Base-by-base conservation (phyloP, 2,888 invertebrate species). In the Epinotia bilunana region DNA sequence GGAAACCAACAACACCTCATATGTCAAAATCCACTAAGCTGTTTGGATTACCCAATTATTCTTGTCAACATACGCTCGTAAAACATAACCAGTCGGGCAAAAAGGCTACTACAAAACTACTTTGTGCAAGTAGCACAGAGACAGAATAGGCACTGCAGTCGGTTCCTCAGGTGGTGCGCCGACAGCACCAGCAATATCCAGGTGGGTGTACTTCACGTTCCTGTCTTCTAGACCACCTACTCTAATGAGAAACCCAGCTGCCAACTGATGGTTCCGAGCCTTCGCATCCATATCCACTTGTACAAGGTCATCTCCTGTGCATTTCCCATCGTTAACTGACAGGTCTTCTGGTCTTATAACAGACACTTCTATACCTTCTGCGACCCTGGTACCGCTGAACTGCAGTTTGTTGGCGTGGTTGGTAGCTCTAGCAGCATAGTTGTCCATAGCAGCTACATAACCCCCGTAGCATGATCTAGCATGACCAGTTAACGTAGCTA, bases 401-500 rank as follows among this genome's bases (percentile, higher is more conserved):
- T 97, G 97, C 0, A 98, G 88, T 28, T 94, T 94, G 12, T 88
- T 86, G 0, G 96, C 95, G 79, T 96, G 96, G 20, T 94, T 91
- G 0, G 92, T 90, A 9, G 92, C 94, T 78, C 89, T 88, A 0
- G 97, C 97, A 28, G 96, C 96, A 49, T 96, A 95, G 86, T 97
- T 97, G 78, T 97, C 97, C 94, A 97, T 93, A 0, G 95, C 95
- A 71, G 96, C 97, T 0, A 97, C 95, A 81, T 96, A 96, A 72
- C 95, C 95, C 0, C 97, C 97, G 49, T 95, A 96, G 6, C 95
- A 94, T 12, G 96, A 87, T 74, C 91, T 91, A 2, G 97, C 97
- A 85, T 98, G 98, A 0, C 97, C 97, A 0, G 98, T 98, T 58
- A 98, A 91, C 0, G 98, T 98, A 0, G 98, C 98, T 76, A 98